phyloP scores from a whole-genome alignment of 2,113 vertebrate genomes.

The Corapipo altera region DNA sequence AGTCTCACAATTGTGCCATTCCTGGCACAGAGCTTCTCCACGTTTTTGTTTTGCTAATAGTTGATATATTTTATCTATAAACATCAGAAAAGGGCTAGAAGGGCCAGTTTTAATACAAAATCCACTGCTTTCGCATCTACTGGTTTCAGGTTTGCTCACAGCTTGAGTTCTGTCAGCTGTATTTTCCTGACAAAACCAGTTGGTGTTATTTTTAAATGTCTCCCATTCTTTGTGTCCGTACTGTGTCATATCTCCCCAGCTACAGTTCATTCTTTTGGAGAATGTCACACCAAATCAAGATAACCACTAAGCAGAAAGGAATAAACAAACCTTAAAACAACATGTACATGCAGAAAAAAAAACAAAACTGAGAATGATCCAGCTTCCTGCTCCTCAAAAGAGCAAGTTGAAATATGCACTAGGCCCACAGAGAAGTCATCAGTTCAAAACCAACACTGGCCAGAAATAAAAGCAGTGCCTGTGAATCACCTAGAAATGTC shows the following conservation, averaged over 20 bases:
- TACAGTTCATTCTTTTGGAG: not conserved
- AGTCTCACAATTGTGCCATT: not conserved
- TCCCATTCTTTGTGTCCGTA: not conserved
- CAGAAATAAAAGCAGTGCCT: not conserved
- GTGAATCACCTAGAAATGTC: constrained; percentile 2
- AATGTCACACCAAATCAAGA: not conserved
- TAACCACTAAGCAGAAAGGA: not conserved
- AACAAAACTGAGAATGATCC: not conserved
- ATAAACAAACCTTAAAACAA: not conserved
- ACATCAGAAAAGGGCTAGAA: not conserved
- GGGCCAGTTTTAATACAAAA: not conserved
- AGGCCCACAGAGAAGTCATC: not conserved
- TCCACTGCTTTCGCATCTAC: not conserved
- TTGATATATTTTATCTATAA: not conserved
- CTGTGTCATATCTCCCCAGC: not conserved
- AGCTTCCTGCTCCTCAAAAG: not conserved
- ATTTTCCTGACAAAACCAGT: not conserved
- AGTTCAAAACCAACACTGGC: not conserved
- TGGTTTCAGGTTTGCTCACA: not conserved
- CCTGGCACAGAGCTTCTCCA: not conserved
- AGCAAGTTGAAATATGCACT: not conserved
- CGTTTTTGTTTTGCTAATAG: not conserved
- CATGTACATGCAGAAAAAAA: not conserved
- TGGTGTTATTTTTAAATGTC: not conserved
- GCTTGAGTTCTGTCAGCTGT: not conserved